Evolutionary conservation across 1,140 invertebrate genomes (phyloP).

Genomic region (Ooceraea biroi): DNA sequence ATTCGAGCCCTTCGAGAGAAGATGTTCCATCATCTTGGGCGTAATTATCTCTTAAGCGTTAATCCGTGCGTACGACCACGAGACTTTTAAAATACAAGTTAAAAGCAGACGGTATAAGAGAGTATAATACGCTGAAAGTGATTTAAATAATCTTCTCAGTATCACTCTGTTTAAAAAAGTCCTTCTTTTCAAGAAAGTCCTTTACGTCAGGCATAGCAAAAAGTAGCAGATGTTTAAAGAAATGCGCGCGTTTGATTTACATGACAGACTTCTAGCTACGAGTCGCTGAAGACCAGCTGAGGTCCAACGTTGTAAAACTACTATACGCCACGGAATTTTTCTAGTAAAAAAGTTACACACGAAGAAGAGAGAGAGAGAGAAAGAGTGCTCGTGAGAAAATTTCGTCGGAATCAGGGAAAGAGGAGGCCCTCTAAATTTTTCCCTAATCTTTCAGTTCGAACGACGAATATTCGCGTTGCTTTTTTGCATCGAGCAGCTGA

Average conservation of each 20-base stretch:
- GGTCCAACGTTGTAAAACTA: slow-evolving; percentile 4
- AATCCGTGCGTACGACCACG: neutral
- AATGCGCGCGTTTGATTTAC: slow-evolving; percentile 42
- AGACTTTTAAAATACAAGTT: neutral
- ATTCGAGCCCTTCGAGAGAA: slow-evolving; percentile 51
- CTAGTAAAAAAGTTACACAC: slow-evolving; percentile 43
- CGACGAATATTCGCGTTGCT: slow-evolving; percentile 38
- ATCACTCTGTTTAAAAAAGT: too few species aligned
- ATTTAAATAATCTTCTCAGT: neutral
- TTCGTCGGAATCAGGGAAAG: neutral
- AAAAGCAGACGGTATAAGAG: slow-evolving; percentile 7
- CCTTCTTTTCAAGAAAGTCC: neutral
- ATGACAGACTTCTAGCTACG: slow-evolving; percentile 2
- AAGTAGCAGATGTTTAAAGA: slow-evolving; percentile 51
- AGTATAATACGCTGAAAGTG: too few species aligned
- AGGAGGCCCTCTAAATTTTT: slow-evolving; percentile 59
- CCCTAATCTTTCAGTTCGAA: slow-evolving; percentile 32
- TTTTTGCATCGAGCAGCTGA: slow-evolving; percentile 65
- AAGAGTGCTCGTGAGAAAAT: slow-evolving; percentile 41
- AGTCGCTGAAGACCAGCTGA: slow-evolving; percentile 22
- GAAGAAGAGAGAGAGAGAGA: slow-evolving; percentile 53
- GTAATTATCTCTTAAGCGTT: slow-evolving; percentile 37
- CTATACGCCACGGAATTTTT: slow-evolving; percentile 38
- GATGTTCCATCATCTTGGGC: neutral
- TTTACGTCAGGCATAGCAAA: neutral